These are phyloP conservation scores for Pristionchus arcanus DNA, from an alignment of 2,888 invertebrate genomes.

Conservation along the genomic window DNA sequence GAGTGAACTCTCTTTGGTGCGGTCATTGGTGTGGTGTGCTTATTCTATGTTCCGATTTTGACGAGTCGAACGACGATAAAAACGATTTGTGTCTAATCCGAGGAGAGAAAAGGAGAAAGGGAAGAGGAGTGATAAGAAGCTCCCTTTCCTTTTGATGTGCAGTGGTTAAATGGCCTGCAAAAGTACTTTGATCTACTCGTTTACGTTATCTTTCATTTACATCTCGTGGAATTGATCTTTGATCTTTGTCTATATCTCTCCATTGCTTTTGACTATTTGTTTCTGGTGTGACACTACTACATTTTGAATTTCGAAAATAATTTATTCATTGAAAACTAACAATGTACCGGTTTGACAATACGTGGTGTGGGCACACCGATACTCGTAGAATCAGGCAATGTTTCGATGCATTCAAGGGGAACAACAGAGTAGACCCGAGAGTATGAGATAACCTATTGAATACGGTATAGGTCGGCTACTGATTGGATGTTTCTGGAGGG, in stretches of 20 bases:
- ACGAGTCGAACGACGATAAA: slow-evolving; percentile 18
- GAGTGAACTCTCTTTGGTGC: neutral
- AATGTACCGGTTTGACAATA: neutral
- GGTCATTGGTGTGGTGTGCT: slow-evolving; percentile 3
- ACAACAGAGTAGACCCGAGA: slow-evolving; percentile 9
- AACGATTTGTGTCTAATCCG: slow-evolving; percentile 28
- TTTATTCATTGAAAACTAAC: neutral
- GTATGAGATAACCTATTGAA: slow-evolving; percentile 1
- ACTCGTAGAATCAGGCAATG: slow-evolving; percentile 19
- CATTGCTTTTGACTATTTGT: neutral
- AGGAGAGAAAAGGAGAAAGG: neutral
- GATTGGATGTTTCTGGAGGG: neutral
- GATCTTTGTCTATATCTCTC: neutral
- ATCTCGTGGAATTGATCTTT: neutral
- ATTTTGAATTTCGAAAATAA: neutral
- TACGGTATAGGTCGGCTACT: slow-evolving; percentile 2
- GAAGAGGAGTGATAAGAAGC: slow-evolving; percentile 14
- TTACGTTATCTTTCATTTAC: neutral
- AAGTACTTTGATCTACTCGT: slow-evolving; percentile 22
- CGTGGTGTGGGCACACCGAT: neutral
- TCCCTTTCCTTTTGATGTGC: neutral
- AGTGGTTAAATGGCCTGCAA: slow-evolving; percentile 16
- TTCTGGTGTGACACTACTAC: neutral
- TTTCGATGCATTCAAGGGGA: neutral
- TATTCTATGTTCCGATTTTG: slow-evolving; percentile 10